Conservation (phyloP, 2,888 invertebrate species). For the Leucoptera coffeella region DNA sequence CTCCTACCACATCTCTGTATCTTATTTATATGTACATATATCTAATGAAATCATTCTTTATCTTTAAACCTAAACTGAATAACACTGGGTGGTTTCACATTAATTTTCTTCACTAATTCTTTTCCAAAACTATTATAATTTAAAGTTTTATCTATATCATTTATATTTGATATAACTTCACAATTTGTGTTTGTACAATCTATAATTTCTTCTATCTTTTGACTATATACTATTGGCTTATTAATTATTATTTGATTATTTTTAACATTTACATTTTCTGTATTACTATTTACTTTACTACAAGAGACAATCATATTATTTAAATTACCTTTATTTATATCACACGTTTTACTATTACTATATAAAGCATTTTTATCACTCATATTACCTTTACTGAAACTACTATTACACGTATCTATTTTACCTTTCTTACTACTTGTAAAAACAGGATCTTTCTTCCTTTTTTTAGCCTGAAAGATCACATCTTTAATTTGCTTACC, state of each 20-base stretch:
- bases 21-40: no score
- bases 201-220: no score
- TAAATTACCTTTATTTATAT: slow-evolving; percentile 7
- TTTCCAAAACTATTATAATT: slow-evolving; percentile 31
- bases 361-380: slow-evolving; percentile 4
- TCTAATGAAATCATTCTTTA: no score
- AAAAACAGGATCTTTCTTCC: no score
- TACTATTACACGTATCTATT: no score
- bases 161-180: slow-evolving; percentile 25
- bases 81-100: slow-evolving; percentile 23
- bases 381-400: background rate
- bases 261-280: slow-evolving; percentile 3
- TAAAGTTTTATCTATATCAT: slow-evolving; percentile 14
- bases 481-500: slow-evolving; percentile 9
- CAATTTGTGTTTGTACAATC: slow-evolving; percentile 22
- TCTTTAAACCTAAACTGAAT: slow-evolving; percentile 24
- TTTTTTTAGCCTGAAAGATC: no score
- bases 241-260: slow-evolving; percentile 1
- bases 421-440: no score
- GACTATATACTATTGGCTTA: slow-evolving; percentile 8
- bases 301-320: background rate
- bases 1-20: no score
- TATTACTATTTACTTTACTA: slow-evolving; percentile 1
- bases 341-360: slow-evolving; percentile 11
- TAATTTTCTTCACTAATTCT: slow-evolving; percentile 19